Evolutionary conservation across 2,888 invertebrate species (phyloP).

Genomic region (Lasius fuliginosus): DNA sequence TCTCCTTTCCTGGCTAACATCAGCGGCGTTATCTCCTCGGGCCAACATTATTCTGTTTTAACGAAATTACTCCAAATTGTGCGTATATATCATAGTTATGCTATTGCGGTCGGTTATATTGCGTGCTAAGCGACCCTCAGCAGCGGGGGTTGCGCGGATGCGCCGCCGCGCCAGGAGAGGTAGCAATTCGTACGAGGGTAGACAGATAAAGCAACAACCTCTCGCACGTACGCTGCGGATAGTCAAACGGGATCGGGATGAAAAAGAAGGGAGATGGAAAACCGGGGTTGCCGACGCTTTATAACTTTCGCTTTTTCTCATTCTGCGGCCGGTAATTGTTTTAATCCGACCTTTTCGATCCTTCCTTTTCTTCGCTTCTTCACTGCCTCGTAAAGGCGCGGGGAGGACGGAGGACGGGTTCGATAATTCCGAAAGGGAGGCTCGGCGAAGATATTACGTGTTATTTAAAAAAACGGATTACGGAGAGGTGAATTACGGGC

Average conservation of each 20-base stretch:
- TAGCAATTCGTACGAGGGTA: slow-evolving; percentile 62
- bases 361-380: neutral
- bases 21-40: slow-evolving; percentile 50
- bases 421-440: slow-evolving; percentile 51
- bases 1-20: slow-evolving; percentile 38
- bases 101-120: slow-evolving; percentile 78
- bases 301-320: slow-evolving; percentile 60
- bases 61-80: slow-evolving; percentile 80
- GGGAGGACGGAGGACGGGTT: neutral
- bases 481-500: slow-evolving; percentile 53
- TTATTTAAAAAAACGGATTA: slow-evolving; percentile 62
- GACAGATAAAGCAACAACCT: slow-evolving; percentile 1
- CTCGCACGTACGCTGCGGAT: slow-evolving; percentile 19
- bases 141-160: slow-evolving; percentile 19
- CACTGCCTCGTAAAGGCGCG: neutral
- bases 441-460: slow-evolving; percentile 57
- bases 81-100: slow-evolving; percentile 80
- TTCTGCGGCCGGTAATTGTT: slow-evolving; percentile 58
- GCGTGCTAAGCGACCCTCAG: slow-evolving; percentile 73
- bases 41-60: slow-evolving; percentile 78
- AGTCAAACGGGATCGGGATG: slow-evolving; percentile 22
- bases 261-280: neutral
- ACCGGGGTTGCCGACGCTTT: slow-evolving; percentile 31
- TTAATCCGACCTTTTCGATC: slow-evolving; percentile 54
- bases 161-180: slow-evolving; percentile 22